phyloP scores from a whole-genome alignment of 2,888 invertebrate species.

The Dasypogon diadema region DNA sequence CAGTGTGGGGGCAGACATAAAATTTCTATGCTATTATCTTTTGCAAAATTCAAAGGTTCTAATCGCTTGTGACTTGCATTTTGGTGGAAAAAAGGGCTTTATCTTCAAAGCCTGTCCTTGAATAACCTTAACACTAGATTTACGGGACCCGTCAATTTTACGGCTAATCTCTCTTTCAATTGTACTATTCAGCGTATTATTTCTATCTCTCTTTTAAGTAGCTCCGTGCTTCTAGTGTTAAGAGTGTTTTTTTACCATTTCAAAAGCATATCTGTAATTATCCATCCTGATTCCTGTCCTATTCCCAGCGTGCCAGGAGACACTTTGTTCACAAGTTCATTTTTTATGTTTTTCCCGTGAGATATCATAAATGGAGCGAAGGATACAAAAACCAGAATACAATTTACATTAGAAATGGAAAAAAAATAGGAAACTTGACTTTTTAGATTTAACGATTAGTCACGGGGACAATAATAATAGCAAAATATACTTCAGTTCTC shows the following conservation, averaged over 20 bases:
- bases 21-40: slow-evolving; percentile 61
- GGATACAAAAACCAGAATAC: too few species aligned
- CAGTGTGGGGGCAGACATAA: slow-evolving; percentile 53
- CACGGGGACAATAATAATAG: too few species aligned
- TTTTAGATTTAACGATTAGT: too few species aligned
- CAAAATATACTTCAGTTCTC: too few species aligned
- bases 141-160: too few species aligned
- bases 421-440: too few species aligned
- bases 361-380: neutral
- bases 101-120: slow-evolving; percentile 57
- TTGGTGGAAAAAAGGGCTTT: slow-evolving; percentile 60
- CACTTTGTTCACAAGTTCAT: neutral
- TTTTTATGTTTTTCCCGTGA: neutral
- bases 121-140: neutral
- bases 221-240: too few species aligned
- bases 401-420: too few species aligned
- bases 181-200: too few species aligned
- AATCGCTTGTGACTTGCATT: slow-evolving; percentile 59
- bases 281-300: neutral
- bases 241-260: neutral
- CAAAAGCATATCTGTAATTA: neutral
- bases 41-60: slow-evolving; percentile 60
- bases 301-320: neutral
- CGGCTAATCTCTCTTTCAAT: too few species aligned
- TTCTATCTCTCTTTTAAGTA: too few species aligned